Evolutionary conservation across 2,797 vertebrate species (phyloP), one percentile per base, ranked within the genome.

Genomic region (Eidolon dupreanum): DNA sequence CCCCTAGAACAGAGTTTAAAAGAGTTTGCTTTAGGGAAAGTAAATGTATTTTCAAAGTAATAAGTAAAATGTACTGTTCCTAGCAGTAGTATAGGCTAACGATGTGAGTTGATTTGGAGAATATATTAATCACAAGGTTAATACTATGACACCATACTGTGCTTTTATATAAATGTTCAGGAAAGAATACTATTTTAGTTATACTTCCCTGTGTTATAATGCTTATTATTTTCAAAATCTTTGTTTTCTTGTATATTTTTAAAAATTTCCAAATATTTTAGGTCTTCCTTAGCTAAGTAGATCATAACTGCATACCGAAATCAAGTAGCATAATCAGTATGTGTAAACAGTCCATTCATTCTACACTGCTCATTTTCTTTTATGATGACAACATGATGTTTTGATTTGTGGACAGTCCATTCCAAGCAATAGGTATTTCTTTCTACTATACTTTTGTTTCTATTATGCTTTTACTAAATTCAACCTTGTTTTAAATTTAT

Each of bases 11-110:
- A 68, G 28, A 73, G 6, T 88, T 93, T 71, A 82, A 28, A 94
- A 57, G 66, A 95, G 10, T 57, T 94, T 78, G 7, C 51, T 82
- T 87, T 97, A 89, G 83, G 77, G 46, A 89, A 88, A 96, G 53
- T 61, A 43, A 84, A 79, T 73, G 1, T 87, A 92, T 94, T 94
- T 93, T 82, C 81, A 92, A 92, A 84, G 20, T 66, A 83, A 20
- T 92, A 91, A 91, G 49, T 92, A 95, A 90, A 94, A 93, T 65
- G 38, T 82, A 46, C 26, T 95, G 5, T 63, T 19, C 55, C 20
- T 73, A 71, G 59, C 59, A 77, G 22, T 90, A 24, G 28, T 77
- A 65, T 28, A 88, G 41, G 20, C 55, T 83, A 94, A 77, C 36
- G 77, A 28, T 85, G 26, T 88, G 71, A 79, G 57, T 51, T 93